A percentile compares a stretch with the other conserved stretches of the same genome.
These are phyloP conservation scores for Anguilla japonica DNA, from an alignment of 2,113 vertebrate species.

Conservation along the genomic window DNA sequence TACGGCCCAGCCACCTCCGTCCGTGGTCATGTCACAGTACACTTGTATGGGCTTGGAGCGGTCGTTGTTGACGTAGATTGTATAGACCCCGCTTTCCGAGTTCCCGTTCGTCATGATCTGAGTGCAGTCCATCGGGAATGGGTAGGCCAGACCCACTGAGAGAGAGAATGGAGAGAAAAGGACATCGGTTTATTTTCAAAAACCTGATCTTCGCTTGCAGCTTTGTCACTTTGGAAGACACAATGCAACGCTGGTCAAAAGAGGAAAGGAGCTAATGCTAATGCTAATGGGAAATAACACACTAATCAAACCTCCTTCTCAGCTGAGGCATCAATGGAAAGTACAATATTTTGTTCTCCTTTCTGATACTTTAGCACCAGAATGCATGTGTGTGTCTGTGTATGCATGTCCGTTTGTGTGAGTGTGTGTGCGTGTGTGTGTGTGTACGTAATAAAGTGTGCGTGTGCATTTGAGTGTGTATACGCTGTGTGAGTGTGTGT, in stretches of 20 bases:
- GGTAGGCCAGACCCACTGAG: constrained; percentile 67
- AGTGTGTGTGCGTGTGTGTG: too few species aligned
- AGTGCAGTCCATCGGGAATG: constrained; percentile 76
- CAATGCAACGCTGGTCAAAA: neutral
- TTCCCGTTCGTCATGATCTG: constrained; percentile 77
- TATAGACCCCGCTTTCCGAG: constrained; percentile 67
- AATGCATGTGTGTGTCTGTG: too few species aligned
- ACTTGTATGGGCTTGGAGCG: constrained; percentile 67
- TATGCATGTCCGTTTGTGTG: too few species aligned
- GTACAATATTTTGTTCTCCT: too few species aligned
- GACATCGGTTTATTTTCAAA: neutral
- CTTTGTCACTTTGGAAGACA: neutral
- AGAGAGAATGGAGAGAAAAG: neutral
- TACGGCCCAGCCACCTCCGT: constrained; percentile 84
- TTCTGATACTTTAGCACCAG: too few species aligned
- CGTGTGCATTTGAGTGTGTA: too few species aligned
- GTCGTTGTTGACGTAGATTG: constrained; percentile 71
- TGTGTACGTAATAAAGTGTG: too few species aligned
- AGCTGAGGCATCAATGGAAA: too few species aligned
- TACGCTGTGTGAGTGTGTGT: too few species aligned
- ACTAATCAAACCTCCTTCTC: neutral
- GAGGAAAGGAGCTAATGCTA: neutral
- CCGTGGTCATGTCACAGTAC: constrained; percentile 85
- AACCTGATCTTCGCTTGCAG: too few species aligned
- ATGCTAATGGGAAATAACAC: neutral